Base-by-base conservation (phyloP, 2,797 vertebrate genomes). In the Acipenser oxyrinchus region DNA sequence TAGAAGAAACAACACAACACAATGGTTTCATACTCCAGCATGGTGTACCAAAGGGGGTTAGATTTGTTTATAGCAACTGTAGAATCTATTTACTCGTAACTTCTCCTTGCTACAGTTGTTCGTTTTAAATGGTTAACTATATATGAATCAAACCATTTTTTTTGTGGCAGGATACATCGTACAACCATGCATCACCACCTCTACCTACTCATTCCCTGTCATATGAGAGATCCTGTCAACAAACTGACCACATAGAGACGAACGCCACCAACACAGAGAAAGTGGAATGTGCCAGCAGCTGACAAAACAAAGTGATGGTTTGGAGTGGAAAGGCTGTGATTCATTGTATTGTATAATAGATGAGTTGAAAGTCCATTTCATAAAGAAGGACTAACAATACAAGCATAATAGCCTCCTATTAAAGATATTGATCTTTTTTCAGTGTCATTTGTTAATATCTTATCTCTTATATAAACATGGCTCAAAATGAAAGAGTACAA, bases 231-330 rank as follows among this genome's bases (percentile, higher is more conserved):
- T 72, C 73, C 79, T 84, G 81, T 81, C 79, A 81, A 62, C 72
- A 76, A 73, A 74, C 64, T 73, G 74, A 67, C 75, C 74, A 65
- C 71, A 70, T 63, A 82, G 73, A 84, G 77, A 76, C 70, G 66
- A 73, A 71, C 8, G 1, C 13, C 58, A 68, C 63, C 73, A 53
- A 70, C 72, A 65, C 69, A 77, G 82, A 82, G 83, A 78, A 78
- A 83, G 51, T 64, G 78, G 80, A 87, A 88, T 84, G 83, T 69
- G 72, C 74, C 81, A 80, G 79, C 87, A 89, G 87, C 89, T 93
- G 90, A 85, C 78, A 88, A 87, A 90, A 91, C 84, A 89, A 69
- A 76, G 78, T 73, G 73, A 74, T 74, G 65, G 69, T 71, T 81
- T 76, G 67, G 62, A 80, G 75, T 83, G 75, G 74, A 76, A 60